These are phyloP conservation scores for Petrocephalus schoutedeni DNA, from an alignment of 2,797 vertebrate genomes.

Conservation along the genomic window DNA sequence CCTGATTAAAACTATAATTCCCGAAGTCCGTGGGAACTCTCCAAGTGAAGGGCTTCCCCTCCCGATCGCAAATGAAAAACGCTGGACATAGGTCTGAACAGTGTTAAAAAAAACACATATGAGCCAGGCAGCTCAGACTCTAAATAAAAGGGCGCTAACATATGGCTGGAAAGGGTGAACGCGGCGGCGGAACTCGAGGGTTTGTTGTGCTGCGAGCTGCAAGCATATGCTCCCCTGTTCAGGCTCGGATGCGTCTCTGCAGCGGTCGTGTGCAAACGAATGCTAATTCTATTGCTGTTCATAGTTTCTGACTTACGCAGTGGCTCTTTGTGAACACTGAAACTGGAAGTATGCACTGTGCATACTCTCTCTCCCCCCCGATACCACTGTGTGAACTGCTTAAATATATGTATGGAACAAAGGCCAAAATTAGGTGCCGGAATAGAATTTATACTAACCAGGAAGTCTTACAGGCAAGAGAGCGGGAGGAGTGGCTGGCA, in stretches of 20 bases:
- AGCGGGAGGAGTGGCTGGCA: slow-evolving; percentile 4
- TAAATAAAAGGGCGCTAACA: neutral
- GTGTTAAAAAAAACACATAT: neutral
- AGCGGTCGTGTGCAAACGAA: slow-evolving; percentile 30
- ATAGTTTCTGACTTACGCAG: slow-evolving; percentile 25
- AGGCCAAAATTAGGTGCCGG: slow-evolving; percentile 46
- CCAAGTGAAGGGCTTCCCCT: neutral
- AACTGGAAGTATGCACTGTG: slow-evolving; percentile 40
- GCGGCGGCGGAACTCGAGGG: neutral
- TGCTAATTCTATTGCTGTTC: slow-evolving; percentile 22
- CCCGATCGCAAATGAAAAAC: neutral
- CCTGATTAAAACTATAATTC: neutral
- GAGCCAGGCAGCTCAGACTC: neutral
- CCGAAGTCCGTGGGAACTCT: neutral
- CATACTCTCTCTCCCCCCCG: slow-evolving; percentile 31
- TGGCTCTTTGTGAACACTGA: slow-evolving; percentile 38
- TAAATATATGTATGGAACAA: slow-evolving; percentile 32
- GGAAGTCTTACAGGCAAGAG: slow-evolving; percentile 29
- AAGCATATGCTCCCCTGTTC: slow-evolving; percentile 22
- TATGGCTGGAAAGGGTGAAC: neutral
- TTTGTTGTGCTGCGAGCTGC: slow-evolving; percentile 13
- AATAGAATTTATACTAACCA: slow-evolving; percentile 45
- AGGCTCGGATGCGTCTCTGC: slow-evolving; percentile 22
- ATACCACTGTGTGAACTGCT: slow-evolving; percentile 35
- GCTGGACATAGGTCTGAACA: neutral